These are phyloP conservation scores for Diabrotica balteata DNA, from an alignment of 2,888 invertebrate genomes.

Conservation along the genomic window DNA sequence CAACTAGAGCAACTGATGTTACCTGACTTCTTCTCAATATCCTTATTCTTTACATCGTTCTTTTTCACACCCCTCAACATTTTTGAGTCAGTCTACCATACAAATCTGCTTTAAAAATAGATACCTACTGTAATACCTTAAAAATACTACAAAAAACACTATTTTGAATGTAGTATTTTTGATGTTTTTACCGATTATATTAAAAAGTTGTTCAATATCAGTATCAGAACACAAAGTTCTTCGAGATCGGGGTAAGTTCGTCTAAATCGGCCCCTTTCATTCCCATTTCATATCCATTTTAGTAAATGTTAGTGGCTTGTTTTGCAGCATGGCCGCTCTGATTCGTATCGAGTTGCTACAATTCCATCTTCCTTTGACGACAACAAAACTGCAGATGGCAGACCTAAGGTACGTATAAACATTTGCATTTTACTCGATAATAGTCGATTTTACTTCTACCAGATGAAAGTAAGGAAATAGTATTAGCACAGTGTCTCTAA, in stretches of 20 bases:
- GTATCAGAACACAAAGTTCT: slow-evolving; percentile 1
- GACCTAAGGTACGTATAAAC: slow-evolving; percentile 76
- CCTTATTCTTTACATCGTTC: too few species aligned
- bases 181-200: background rate
- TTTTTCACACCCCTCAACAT: too few species aligned
- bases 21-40: too few species aligned
- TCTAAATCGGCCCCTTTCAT: background rate
- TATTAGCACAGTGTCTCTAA: too few species aligned
- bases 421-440: background rate
- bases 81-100: too few species aligned
- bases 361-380: slow-evolving; percentile 91
- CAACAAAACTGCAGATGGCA: slow-evolving; percentile 94
- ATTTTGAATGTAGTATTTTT: too few species aligned
- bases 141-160: too few species aligned
- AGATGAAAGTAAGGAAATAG: too few species aligned
- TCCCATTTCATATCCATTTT: slow-evolving; percentile 24
- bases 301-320: slow-evolving; percentile 42
- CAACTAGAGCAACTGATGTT: too few species aligned
- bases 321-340: slow-evolving; percentile 89
- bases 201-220: slow-evolving; percentile 4
- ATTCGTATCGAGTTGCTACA: slow-evolving; percentile 97
- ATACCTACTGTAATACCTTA: too few species aligned
- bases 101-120: too few species aligned
- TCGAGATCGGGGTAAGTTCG: slow-evolving; percentile 14
- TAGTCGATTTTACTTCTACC: too few species aligned